Conservation (phyloP, 2,113 vertebrate genomes). For the Nyctereutes procyonoides region DNA sequence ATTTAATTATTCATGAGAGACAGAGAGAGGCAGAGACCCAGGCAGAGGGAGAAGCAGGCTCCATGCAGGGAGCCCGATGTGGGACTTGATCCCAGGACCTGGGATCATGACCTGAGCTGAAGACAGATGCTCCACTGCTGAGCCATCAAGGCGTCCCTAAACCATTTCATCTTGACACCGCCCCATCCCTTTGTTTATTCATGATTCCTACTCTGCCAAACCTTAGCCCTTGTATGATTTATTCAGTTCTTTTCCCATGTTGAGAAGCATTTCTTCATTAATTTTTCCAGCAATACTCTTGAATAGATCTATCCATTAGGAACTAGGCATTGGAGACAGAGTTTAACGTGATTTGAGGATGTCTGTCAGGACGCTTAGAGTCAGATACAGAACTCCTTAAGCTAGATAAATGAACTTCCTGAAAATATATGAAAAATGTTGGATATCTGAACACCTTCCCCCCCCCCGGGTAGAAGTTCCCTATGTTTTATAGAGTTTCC, state of each 20-base stretch:
- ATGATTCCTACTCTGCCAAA: not conserved
- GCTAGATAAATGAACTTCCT: not conserved
- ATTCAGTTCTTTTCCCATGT: not conserved
- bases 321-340: not conserved
- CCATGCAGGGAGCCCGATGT: no score
- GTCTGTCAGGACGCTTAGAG: not conserved
- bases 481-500: slow-evolving; percentile 19
- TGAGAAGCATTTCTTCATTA: not conserved
- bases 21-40: no score
- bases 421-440: not conserved
- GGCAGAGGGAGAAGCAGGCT: no score
- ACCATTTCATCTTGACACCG: not conserved
- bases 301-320: not conserved
- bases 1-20: not conserved
- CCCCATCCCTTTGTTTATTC: not conserved
- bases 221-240: not conserved
- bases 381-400: not conserved
- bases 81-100: no score
- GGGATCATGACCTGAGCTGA: no score
- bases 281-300: not conserved
- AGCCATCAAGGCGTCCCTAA: not conserved
- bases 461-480: not conserved
- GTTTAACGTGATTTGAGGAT: not conserved
- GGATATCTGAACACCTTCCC: not conserved
- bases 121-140: no score